A percentile compares a stretch with the other conserved stretches of the same genome.
Evolutionary conservation across 2,797 vertebrate genomes (phyloP).

Genomic region (Pipistrellus kuhlii): DNA sequence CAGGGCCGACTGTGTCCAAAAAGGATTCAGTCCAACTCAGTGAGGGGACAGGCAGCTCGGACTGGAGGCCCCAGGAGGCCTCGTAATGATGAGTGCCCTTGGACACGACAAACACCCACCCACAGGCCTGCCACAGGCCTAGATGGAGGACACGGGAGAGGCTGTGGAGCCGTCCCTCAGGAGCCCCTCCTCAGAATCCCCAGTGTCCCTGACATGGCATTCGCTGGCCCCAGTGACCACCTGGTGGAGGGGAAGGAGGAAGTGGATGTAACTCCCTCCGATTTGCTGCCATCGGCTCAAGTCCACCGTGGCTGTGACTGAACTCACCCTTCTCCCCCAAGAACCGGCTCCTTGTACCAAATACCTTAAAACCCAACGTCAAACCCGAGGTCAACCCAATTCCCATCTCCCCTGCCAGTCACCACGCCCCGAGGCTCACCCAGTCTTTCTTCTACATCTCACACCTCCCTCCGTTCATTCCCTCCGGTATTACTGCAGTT

Average conservation of each 20-base stretch:
- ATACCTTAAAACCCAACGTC: neutral
- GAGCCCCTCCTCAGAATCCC: neutral
- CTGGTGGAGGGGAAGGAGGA: neutral
- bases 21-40: neutral
- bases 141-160: neutral
- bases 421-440: fast-evolving
- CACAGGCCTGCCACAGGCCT: neutral
- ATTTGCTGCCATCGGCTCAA: neutral
- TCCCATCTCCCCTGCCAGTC: neutral
- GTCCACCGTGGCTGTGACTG: fast-evolving
- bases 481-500: fast-evolving
- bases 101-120: neutral
- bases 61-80: neutral
- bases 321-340: neutral
- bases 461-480: neutral
- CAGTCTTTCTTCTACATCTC: neutral
- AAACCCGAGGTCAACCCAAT: neutral
- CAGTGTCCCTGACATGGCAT: neutral
- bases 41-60: neutral
- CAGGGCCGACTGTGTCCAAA: neutral
- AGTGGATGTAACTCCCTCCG: fast-evolving
- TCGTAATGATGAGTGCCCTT: neutral
- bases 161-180: neutral
- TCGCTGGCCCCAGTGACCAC: no score
- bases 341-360: neutral